These are phyloP conservation scores for Siphlonurus alternatus DNA, from an alignment of 2,888 invertebrate genomes.

Conservation along the genomic window DNA sequence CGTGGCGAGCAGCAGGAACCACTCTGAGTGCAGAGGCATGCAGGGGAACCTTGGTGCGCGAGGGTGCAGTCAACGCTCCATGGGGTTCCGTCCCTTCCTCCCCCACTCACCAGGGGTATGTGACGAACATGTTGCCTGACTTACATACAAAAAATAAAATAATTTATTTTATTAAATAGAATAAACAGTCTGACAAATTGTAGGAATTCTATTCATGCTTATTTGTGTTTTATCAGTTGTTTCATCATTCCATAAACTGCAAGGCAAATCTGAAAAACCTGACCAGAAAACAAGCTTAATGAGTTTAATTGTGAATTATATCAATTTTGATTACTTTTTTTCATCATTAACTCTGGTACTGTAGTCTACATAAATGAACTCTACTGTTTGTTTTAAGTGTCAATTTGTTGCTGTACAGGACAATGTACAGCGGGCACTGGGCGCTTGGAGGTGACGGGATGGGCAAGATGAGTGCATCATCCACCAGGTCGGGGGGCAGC, in stretches of 20 bases:
- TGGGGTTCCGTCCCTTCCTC: background rate
- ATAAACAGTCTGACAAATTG: background rate
- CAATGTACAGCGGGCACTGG: background rate
- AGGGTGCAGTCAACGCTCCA: background rate
- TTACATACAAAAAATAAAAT: no score
- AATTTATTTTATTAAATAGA: background rate
- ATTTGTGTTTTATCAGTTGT: no score
- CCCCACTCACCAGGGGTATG: background rate
- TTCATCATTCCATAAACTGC: no score
- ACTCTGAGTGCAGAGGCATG: background rate
- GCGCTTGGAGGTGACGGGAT: background rate
- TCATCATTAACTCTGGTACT: no score
- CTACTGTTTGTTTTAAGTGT: background rate
- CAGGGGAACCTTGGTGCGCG: background rate
- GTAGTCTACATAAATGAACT: background rate
- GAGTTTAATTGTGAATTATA: background rate
- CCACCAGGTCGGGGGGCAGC: background rate
- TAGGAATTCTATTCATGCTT: no score
- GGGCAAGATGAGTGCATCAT: background rate
- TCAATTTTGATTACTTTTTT: background rate
- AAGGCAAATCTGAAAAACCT: no score
- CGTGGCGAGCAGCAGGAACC: background rate
- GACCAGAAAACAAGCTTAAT: no score
- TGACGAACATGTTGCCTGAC: no score
- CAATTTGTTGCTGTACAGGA: no score